Conservation (phyloP, 2,888 invertebrate genomes). For the Cantharis flavilabris region DNA sequence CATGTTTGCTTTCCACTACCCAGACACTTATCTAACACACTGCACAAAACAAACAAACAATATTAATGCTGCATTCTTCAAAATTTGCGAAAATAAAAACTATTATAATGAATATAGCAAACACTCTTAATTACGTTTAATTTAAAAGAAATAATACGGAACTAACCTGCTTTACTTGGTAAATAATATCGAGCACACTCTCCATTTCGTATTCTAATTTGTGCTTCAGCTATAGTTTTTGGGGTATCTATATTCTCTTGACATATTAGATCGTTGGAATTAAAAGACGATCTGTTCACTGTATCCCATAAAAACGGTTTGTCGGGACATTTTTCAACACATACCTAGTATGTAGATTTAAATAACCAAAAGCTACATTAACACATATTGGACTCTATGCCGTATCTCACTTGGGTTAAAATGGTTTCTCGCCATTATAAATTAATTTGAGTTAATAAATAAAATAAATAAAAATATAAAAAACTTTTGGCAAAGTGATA, state of each 20-base stretch:
- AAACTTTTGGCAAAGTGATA: too few species aligned
- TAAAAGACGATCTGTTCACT: conserved; percentile 22
- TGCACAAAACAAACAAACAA: conserved; percentile 36
- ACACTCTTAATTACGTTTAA: neutral
- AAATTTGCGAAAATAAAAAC: neutral
- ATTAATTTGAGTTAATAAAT: too few species aligned
- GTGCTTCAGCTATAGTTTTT: conserved; percentile 54
- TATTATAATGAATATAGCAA: neutral
- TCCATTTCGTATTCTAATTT: conserved; percentile 57
- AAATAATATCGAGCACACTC: conserved; percentile 76
- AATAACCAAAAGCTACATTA: neutral
- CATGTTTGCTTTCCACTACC: conserved; percentile 44
- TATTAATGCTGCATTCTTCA: neutral
- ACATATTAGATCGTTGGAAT: conserved; percentile 66
- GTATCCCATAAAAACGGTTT: conserved; percentile 37
- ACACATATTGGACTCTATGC: too few species aligned
- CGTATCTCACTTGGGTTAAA: too few species aligned
- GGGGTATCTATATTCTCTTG: conserved; percentile 56
- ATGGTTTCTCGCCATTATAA: too few species aligned
- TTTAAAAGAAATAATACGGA: conserved; percentile 27
- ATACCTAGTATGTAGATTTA: conserved; percentile 28
- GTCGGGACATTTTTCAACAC: conserved; percentile 66
- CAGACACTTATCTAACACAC: conserved; percentile 58
- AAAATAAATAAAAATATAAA: too few species aligned
- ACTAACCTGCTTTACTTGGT: conserved; percentile 69